Conservation (phyloP, 1,140 invertebrate genomes). For the Trinorchestia longiramus region DNA sequence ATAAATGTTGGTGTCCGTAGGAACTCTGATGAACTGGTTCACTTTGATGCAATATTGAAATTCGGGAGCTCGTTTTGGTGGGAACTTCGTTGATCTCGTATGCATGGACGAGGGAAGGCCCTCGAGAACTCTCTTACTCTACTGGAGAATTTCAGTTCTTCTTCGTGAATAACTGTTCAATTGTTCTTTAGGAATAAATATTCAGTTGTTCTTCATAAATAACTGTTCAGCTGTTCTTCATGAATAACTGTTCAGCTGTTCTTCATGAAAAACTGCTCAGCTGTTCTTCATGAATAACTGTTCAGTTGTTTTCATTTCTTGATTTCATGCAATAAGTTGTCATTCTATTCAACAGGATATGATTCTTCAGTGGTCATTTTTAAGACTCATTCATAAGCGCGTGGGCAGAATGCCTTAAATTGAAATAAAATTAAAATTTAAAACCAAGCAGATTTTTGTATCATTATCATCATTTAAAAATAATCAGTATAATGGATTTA, state of each 20-base stretch:
- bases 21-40: not conserved
- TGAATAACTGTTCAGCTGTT: not conserved
- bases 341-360: too few species aligned
- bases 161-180: not conserved
- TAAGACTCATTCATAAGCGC: too few species aligned
- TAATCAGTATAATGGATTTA: too few species aligned
- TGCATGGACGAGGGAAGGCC: not conserved
- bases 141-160: not conserved
- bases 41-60: slow-evolving; percentile 9
- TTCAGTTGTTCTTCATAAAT: not conserved
- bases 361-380: too few species aligned
- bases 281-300: not conserved
- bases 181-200: not conserved
- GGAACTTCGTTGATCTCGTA: not conserved
- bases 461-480: too few species aligned
- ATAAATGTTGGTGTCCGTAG: not conserved
- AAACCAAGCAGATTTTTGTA: too few species aligned
- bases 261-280: not conserved
- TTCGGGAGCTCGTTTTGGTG: not conserved
- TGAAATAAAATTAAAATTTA: too few species aligned
- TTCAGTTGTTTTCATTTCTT: not conserved
- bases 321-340: too few species aligned
- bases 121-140: not conserved
- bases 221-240: not conserved
- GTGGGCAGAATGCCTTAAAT: too few species aligned